A percentile compares a stretch with the other conserved stretches of the same genome.
phyloP scores from a whole-genome alignment of 2,113 vertebrate species.

The Brienomyrus brachyistius region DNA sequence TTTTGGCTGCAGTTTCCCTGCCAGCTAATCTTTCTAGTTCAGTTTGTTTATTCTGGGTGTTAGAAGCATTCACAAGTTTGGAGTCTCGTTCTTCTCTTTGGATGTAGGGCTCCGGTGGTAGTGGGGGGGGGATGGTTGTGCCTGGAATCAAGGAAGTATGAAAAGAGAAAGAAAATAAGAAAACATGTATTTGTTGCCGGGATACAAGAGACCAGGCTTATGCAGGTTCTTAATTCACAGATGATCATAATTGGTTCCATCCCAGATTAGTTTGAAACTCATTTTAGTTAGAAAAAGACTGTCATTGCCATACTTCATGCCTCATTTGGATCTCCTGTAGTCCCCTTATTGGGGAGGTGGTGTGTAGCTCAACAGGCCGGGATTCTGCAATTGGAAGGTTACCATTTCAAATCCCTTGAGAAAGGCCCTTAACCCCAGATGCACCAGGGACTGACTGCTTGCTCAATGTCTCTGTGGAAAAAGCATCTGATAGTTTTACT shows the following conservation, averaged over 20 bases:
- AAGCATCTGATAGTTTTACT: no score
- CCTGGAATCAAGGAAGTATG: not conserved
- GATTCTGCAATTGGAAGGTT: not conserved
- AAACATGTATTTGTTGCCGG: not conserved
- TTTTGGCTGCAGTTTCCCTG: not conserved
- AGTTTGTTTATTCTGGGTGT: not conserved
- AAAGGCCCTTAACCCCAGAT: not conserved
- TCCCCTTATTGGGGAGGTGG: not conserved
- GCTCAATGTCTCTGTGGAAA: not conserved
- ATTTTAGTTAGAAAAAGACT: not conserved
- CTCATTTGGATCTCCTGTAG: not conserved
- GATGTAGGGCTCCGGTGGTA: not conserved
- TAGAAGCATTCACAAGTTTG: not conserved
- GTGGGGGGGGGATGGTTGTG: not conserved
- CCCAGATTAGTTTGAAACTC: not conserved
- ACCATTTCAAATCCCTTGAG: not conserved
- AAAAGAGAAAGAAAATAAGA: not conserved
- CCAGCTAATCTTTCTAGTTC: not conserved
- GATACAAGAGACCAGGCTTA: not conserved
- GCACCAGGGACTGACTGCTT: not conserved
- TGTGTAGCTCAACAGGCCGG: not conserved
- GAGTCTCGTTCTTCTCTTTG: not conserved
- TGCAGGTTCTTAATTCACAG: not conserved
- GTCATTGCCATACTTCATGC: not conserved
- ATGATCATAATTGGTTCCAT: not conserved